Base-by-base conservation (phyloP, 2,888 invertebrate species). In the Erebia aethiops region DNA sequence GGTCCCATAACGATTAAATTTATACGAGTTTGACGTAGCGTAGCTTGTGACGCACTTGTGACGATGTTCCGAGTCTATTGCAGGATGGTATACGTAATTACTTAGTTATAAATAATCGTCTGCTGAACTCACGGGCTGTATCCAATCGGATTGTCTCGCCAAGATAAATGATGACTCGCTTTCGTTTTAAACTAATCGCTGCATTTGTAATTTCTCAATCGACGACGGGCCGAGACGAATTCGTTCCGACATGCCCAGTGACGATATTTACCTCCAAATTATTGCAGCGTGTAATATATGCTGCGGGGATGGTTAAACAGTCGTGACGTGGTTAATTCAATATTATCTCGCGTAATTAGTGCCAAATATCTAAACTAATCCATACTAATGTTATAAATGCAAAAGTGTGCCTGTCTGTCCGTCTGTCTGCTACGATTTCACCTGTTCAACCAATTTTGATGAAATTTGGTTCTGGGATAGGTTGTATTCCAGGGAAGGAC, bases 161-260 rank as follows among this genome's bases (percentile, higher is more conserved):
- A 81, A 83, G 87, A 89, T 85, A 86, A 89, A 90, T 87, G 84
- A 84, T 82, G 81, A 82, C 78, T 79, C 79, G 85, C 83, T 86
- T 88, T 86, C 82, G 78, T 82, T 86, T 81, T 80, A 84, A 89
- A 87, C 84, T 87, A 88, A 89, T 90, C 84, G 82, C 83, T 82
- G 79, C 84, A 82, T 86, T 88, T 83, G 83, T 87, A 83, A 89
- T 89, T 87, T 87, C 88, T 87, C 86, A 87, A 89, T 85, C 81
- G 78, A 76, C 74, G 78, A 76, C 79, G 75, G 84, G 83, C 86
- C 83, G 82, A 81, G 84, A 84, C 84, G 79, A 84, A 90, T 89
- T 83, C 80, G 80, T 84, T 87, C 80, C 77, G 86, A 83, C 81
- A 82, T 79, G 82, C 80, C 75, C 73, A 73, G 77, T 84, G 84